Base-by-base conservation (phyloP, 2,888 invertebrate species). In the Scelioninae gen. 1 region DNA sequence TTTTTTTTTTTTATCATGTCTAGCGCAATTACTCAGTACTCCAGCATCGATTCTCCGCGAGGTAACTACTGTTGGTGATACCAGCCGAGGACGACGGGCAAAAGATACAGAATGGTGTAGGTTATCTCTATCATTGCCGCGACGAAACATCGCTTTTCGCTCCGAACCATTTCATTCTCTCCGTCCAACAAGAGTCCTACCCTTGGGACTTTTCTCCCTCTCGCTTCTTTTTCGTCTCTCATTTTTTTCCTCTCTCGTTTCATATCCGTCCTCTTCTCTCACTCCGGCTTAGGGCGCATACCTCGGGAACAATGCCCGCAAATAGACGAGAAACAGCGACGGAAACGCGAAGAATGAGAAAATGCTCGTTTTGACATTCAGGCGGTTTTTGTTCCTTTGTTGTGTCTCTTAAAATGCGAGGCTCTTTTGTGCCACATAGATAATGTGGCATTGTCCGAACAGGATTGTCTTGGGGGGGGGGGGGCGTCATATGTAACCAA, bases 141-240 rank as follows among this genome's bases (percentile, higher is more conserved):
- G 56, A 74, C 68, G 65, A 68, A 78, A 75, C 82, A 75, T 83
- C 78, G 78, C 66, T 79, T 83, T 79, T 83, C 79, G 83, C 83
- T 83, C 53, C 69, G 65, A 74, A 74, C 75, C 76, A 74, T 78
- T 78, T 77, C 82, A 72, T 77, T 63, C 74, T 60, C 63, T 66
- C 53, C 71, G 69, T 72, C 11, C 60, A 58, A 15, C 72, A 43
- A 62, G 58, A 58, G n/a, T 62, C 56, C 77, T 66, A 76, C 78
- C 75, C 72, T 72, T 82, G 78, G 76, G 58, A 75, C 53, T 79
- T 83, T 79, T 78, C 69, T 76, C 77, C 79, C 84, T 66, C 86
- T 82, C 83, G n/a, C n/a, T n/a, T 10, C 9, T 34, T 34, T 34
- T 10, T 34, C 49, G 43, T 40, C 45, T 45, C 49, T 58, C 47